Base-by-base conservation (phyloP, 2,888 invertebrate genomes). In the Scaptomyza tumidula region DNA sequence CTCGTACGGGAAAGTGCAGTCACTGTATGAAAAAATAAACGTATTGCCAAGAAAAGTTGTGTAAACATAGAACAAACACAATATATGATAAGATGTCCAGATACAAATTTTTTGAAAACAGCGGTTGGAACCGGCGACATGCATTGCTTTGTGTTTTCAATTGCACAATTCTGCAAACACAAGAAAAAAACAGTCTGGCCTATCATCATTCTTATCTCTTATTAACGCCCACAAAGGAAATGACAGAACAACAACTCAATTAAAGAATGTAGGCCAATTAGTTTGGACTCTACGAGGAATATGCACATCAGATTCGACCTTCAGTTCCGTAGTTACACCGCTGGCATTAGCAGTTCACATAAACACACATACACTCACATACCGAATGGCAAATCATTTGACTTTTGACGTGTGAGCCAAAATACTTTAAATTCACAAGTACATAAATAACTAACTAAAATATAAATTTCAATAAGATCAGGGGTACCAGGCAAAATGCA, bases 191-290 rank as follows among this genome's bases (percentile, higher is more conserved):
- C 35, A 31, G 19, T 9, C 44, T 29, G 35, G 13, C 37, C 39
- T 27, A 14, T 19, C 27, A 58, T 3, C 16, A 27, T 37, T 29
- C 33, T 43, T 52, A 62, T 62, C 59, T 62, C 62, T 71, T 66
- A 59, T 65, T 79, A 80, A 71, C 77, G 76, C 80, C 78, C 73
- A 71, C 73, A 56, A 54, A 75, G 80, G 75, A 78, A 69, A 69
- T 31, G 45, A 58, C 35, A 19, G 57, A 59, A 66, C 53, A 61
- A 50, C 49, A 69, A 59, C 33, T 48, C 11, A 29, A 58, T 58
- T 43, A 41, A 48, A 48, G 41, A 61, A 54, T 50, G 44, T 66
- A 73, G 78, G 68, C 75, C 75, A 82, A 75, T 81, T 80, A 72
- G 65, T 41, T 68, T 57, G 54, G 37, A 70, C 55, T 58, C 54